Base-by-base conservation (phyloP, 1,140 invertebrate species). In the Xylocopa sonorina region DNA sequence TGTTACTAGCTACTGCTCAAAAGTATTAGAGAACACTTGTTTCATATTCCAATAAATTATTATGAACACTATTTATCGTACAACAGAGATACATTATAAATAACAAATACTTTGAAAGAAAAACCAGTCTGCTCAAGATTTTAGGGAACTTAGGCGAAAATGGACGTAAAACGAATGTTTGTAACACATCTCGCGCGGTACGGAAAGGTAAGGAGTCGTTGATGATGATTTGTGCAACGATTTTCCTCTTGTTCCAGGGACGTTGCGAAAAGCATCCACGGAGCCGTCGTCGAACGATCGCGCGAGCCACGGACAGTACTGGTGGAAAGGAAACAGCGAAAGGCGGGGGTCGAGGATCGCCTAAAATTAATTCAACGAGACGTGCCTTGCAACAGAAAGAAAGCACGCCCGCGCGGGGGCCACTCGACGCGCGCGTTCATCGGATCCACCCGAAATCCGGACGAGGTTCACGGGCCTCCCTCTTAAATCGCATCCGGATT, bases 161-260 rank as follows among this genome's bases (percentile, higher is more conserved):
- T n/a, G 3, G 10, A 53, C 27, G 5, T 2, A 5, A 4, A 27
- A 14, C 6, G 10, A 27, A 53, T 9, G 27, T 53, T 7, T 27
- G 7, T n/a, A 53, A 27, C n/a, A n/a, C n/a, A n/a, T n/a, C n/a
- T n/a, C n/a, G n/a, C n/a, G n/a, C n/a, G n/a, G n/a, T n/a, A n/a
- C n/a, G n/a, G n/a, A n/a, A 1, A 24, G 9, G 21, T 0, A 38
- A 16, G 18, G 12, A 24, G 18, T 58, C 7, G n/a, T n/a, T n/a
- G n/a, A n/a, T n/a, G n/a, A n/a, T n/a, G n/a, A 24, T 71, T 71
- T 24, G 53, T 62, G 43, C n/a, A 71, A 9, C 38, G 63, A 6
- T 27, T 18, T 53, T 50, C 24, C 16, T 71, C 18, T 16, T 46
- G n/a, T 73, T 64, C 18, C 29, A 72, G 68, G 38, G 10, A 64